Evolutionary conservation across 2,888 invertebrate species (phyloP), one percentile per base, ranked within the genome.

Genomic region (Scaeva pyrastri): DNA sequence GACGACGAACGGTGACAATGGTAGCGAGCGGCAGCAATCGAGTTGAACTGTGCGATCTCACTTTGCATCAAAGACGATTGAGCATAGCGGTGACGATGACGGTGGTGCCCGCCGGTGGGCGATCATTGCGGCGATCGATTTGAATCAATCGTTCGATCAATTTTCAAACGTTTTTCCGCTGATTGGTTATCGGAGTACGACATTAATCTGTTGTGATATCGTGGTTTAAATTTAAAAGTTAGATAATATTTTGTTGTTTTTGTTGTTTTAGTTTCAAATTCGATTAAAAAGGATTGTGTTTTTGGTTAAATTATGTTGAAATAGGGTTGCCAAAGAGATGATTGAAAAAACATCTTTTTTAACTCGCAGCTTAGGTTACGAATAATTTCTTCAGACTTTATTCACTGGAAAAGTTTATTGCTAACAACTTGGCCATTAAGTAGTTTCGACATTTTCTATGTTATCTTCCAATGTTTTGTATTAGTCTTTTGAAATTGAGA

Each of bases 101-200:
- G 26, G 31, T n/a, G 12, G 21, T 23, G 43, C 10, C n/a, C 3
- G 50, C 23, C 19, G 52, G 14, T 23, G 62, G 23, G 68, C 58
- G 62, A 81, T 79, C 71, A 74, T 77, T 62, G n/a, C 48, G 82
- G 77, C 77, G 58, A 86, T 86, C 74, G 70, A 58, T 77, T 48
- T 82, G 78, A 82, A 86, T 86, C 86, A 86, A 78, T 52, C 73
- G 86, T 74, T 82, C 86, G 82, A 86, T 86, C 66, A 73, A 73
- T 86, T 86, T 84, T 79, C 73, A 81, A n/a, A 41, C 82, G 81
- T 86, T 86, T 86, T 86, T 78, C 86, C 66, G 74, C 82, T 71
- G 70, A 86, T 82, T 82, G 74, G 77, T 58, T 43, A 77, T 86
- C 70, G 64, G 36, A 50, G 43, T 55, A 55, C 48, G 77, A 81